Evolutionary conservation across 2,888 invertebrate genomes (phyloP), one percentile per base, ranked within the genome.

Genomic region (Pseudococcus longispinus): DNA sequence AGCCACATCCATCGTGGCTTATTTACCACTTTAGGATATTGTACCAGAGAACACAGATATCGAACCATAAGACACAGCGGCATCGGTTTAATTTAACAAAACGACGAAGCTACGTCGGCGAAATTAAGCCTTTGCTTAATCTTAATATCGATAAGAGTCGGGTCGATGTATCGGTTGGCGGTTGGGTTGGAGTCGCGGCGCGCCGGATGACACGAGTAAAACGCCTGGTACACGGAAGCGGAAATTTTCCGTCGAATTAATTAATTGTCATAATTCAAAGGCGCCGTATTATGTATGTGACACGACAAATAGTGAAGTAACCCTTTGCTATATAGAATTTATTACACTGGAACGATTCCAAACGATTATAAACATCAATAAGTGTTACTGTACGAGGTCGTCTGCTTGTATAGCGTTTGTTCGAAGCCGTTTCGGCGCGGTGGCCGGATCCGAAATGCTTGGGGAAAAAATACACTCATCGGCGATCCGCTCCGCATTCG

Each of bases 281-380:
- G 77, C 77, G 77, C 77, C 77, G 74, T 74, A 74, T 74, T 80
- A 80, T 80, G 77, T 80, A 80, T 80, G 42, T 80, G 77, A 80
- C 77, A 80, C 37, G 42, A 29, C 32, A 29, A 26, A 29, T 70
- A 70, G 29, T 18, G 42, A 42, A 42, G 42, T 29, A 42, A 80
- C 77, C 77, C 77, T 80, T 42, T 42, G 2, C 15, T 42, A 32
- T 42, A 32, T 5, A 6, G 18, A 80, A 80, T 80, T 80, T 80
- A 80, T 80, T 80, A 80, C 77, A 42, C 77, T 80, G 77, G 77
- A 80, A 80, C 77, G 77, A 80, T 42, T 80, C 77, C 77, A 80
- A 80, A 80, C 77, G 77, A 80, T 80, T 80, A 80, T 80, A 80
- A 80, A 80, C 77, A 80, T 42, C 77, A 80, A 80, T 80, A 80